Evolutionary conservation across 2,888 invertebrate genomes (phyloP).

Genomic region (Noctua janthina): DNA sequence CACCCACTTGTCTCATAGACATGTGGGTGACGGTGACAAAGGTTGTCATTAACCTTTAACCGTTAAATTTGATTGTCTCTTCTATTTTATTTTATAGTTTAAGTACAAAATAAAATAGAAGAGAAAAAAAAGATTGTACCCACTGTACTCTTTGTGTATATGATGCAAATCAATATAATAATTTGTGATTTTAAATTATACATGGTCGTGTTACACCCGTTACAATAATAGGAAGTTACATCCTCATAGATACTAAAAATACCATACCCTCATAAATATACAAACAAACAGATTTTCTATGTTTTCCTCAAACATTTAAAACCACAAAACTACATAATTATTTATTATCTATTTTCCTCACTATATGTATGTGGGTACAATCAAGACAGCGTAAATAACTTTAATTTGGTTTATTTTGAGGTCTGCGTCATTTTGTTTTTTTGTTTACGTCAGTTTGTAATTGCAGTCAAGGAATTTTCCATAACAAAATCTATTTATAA

Average conservation of each 20-base stretch:
- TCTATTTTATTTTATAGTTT: too few species aligned
- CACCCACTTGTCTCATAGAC: too few species aligned
- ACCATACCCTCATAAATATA: neutral
- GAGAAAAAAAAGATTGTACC: too few species aligned
- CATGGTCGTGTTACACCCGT: neutral
- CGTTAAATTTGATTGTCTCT: too few species aligned
- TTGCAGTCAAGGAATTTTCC: conserved; percentile 4
- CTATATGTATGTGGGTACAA: neutral
- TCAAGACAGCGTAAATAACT: conserved; percentile 20
- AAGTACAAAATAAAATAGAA: too few species aligned
- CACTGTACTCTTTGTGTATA: too few species aligned
- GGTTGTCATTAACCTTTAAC: too few species aligned
- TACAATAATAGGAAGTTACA: neutral
- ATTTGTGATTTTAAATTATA: neutral
- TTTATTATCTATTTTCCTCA: neutral
- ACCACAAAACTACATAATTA: neutral
- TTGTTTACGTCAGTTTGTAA: neutral
- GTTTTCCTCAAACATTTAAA: conserved; percentile 25
- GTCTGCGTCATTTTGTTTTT: conserved; percentile 21
- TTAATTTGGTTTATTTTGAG: conserved; percentile 10
- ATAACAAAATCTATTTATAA: neutral
- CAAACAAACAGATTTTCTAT: neutral
- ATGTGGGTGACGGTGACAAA: too few species aligned
- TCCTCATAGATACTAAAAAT: conserved; percentile 12
- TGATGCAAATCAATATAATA: neutral